Percentiles rank a stretch among this genome's conserved stretches.
Evolutionary conservation across 2,113 vertebrate species (phyloP).

Genomic region (Craseonycteris thonglongyai): DNA sequence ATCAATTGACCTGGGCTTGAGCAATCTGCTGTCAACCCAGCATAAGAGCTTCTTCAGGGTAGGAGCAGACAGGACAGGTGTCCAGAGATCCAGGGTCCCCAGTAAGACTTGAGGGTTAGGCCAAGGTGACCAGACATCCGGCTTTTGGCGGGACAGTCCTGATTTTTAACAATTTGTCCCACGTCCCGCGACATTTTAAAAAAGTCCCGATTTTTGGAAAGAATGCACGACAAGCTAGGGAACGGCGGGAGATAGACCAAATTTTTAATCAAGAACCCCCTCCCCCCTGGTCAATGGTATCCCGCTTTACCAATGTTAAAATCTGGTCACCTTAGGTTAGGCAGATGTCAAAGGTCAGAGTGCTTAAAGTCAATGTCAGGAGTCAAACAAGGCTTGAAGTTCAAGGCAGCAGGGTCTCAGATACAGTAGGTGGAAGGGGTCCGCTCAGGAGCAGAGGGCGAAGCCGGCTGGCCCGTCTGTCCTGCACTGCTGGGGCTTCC

Average conservation of each 20-base stretch:
- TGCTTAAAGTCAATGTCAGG: neutral
- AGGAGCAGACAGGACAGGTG: accelerated
- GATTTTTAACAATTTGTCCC: too few relatives aligned
- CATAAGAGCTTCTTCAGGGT: neutral
- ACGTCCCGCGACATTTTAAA: too few relatives aligned
- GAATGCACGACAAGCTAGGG: too few relatives aligned
- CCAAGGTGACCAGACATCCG: too few relatives aligned
- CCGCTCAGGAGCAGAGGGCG: neutral
- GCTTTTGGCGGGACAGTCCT: too few relatives aligned
- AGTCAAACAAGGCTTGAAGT: neutral
- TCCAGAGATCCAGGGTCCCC: neutral
- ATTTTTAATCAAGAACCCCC: too few relatives aligned
- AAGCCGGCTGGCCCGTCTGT: accelerated
- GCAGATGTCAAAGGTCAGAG: neutral
- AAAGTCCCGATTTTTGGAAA: too few relatives aligned
- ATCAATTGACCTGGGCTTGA: neutral
- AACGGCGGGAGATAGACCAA: too few relatives aligned
- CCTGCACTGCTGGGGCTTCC: accelerated
- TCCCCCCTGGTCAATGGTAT: too few relatives aligned
- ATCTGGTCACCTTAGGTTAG: too few relatives aligned
- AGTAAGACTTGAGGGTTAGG: neutral
- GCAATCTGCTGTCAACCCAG: neutral
- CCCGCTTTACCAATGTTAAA: too few relatives aligned
- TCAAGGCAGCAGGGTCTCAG: neutral
- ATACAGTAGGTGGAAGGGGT: neutral